Evolutionary conservation across 1,140 invertebrate species (phyloP).

Genomic region (Acarapis woodi): DNA sequence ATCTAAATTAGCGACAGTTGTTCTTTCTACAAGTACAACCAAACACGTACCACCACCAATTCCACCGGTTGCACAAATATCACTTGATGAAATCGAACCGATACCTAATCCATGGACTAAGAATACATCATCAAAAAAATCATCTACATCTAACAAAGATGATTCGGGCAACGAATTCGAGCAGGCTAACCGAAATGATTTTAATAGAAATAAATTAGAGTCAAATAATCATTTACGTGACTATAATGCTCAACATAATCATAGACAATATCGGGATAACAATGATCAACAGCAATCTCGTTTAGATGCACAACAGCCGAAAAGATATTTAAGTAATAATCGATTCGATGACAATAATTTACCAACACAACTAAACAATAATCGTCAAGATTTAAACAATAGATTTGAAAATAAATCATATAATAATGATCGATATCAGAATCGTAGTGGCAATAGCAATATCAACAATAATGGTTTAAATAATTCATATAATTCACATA

Average conservation of each 20-base stretch:
- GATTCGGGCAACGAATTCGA: neutral
- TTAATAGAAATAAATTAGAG: neutral
- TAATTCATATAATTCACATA: neutral
- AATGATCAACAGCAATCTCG: no score
- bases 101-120: neutral
- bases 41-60: conserved; percentile 11
- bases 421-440: neutral
- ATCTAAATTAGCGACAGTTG: conserved; percentile 26
- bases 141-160: neutral
- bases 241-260: no score
- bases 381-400: neutral
- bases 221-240: neutral
- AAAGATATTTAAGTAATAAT: no score
- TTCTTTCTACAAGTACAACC: conserved; percentile 15
- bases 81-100: neutral
- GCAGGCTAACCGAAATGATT: neutral
- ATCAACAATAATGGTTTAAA: neutral
- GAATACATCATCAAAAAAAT: neutral
- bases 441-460: no score
- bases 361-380: neutral
- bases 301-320: no score
- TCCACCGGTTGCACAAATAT: neutral
- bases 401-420: neutral
- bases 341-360: neutral
- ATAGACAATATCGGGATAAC: no score